Base-by-base conservation (phyloP, 2,797 vertebrate species). In the Falco columbarius region DNA sequence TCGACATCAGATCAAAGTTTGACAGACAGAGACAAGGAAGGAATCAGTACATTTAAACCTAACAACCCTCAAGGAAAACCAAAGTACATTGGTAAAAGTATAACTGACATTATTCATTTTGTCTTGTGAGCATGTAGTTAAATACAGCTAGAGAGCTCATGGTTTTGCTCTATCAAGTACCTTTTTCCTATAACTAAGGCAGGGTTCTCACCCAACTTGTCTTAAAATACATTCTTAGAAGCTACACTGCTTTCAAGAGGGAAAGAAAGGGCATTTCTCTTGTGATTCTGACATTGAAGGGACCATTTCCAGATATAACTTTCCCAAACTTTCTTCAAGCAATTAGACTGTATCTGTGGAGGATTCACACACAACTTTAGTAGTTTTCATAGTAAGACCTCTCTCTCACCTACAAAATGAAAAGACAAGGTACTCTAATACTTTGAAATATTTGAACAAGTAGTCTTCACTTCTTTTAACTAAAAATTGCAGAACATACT, bases 1-100 rank as follows among this genome's bases (percentile, higher is more conserved):
- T 92, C 93, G 96, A 93, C 79, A 81, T 88, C 81, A 97, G 93
- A 96, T 96, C 97, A 81, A 91, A 76, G 66, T 97, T 86, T 92
- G 95, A 95, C 58, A 58, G 84, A 86, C 58, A 86, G 93, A 93
- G 58, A 94, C 22, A 61, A 96, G 92, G 58, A 87, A 85, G 89
- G 75, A 74, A 12, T 36, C 88, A 70, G 77, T 40, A 74, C 91
- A 76, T 74, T 92, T 91, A 90, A 91, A 91, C 40, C 81, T 55
- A 72, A 84, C 85, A 89, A 10, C 93, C 81, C 75, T 82, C 90
- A 81, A 79, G 47, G 67, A n/a, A 91, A 92, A 96, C 55, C 40
- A 79, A 55, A 75, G 49, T 38, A 51, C 29, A 6, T 9, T 59
- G 54, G 62, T 83, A 65, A 82, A 93, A 93, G 59, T 46, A 47